Evolutionary conservation across 2,888 invertebrate species (phyloP), one percentile per base, ranked within the genome.

Genomic region (Synanthedon tipuliformis): DNA sequence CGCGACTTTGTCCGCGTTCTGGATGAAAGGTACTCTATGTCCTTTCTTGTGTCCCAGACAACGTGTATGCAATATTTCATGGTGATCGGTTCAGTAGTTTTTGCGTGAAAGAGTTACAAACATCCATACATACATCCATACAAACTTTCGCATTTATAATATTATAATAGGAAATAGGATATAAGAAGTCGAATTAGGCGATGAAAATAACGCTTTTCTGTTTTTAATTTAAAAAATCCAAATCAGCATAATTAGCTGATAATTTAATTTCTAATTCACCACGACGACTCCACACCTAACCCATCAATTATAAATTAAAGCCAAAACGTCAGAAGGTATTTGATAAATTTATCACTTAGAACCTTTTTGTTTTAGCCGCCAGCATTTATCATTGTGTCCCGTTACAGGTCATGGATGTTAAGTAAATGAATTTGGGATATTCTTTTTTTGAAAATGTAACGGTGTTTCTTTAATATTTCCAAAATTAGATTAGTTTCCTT

Each of bases 271-370:
- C 64, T 72, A 69, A 83, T 82, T 76, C 69, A 73, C 66, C 75
- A 71, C 77, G 76, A 78, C 68, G 75, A 75, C 75, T 73, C 71
- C 67, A 68, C 68, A 34, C 34, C 34, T 34, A 34, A 10, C 61
- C 61, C 68, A 71, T 76, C 70, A 73, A 83, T 81, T 79, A 80
- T 79, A 64, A 75, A 75, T 73, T 71, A 72, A 34, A 34, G 10
- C 34, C 64, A 61, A 68, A 66, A 69, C 75, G 82, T 75, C 82
- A 73, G 69, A 61, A 59, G 57, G 52, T 56, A 69, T 70, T 34
- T 81, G 76, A 82, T 83, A 77, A 76, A 83, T 84, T 75, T 61
- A 64, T 65, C 62, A 64, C 62, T 71, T 73, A 34, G 59, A 62
- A 58, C 61, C 62, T 64, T 75, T 50, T 53, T 48, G 53, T 58